A percentile compares a stretch with the other conserved stretches of the same genome.
These are phyloP conservation scores for Hyaena hyaena DNA, from an alignment of 2,113 vertebrate species.

Conservation along the genomic window DNA sequence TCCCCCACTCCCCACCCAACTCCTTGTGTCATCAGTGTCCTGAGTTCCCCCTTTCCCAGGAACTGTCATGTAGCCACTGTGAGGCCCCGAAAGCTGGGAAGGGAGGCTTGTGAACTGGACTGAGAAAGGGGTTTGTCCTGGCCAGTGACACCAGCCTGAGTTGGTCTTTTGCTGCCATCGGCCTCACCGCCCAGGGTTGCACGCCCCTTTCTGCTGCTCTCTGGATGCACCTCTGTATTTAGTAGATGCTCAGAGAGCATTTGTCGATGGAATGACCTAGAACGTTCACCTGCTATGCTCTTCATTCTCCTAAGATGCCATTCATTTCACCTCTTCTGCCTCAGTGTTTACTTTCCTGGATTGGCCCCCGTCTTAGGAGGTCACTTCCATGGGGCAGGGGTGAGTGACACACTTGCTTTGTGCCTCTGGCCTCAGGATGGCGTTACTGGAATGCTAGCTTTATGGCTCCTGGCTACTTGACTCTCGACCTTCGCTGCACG, in stretches of 20 bases:
- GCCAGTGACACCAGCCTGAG: neutral
- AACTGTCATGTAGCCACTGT: neutral
- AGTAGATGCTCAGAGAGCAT: neutral
- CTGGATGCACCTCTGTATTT: neutral
- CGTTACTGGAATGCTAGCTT: neutral
- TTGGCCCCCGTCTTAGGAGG: neutral
- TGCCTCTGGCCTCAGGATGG: neutral
- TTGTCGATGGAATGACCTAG: neutral
- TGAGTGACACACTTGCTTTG: neutral
- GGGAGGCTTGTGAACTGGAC: neutral
- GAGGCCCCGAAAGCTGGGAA: neutral
- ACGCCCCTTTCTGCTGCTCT: neutral
- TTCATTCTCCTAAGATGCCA: neutral
- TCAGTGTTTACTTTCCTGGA: neutral
- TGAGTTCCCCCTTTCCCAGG: neutral
- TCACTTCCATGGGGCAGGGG: neutral
- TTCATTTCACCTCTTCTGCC: neutral
- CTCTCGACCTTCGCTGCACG: neutral
- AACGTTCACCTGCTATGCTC: neutral
- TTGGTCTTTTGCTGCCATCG: neutral
- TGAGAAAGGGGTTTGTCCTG: neutral
- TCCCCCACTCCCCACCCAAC: neutral
- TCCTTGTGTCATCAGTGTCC: accelerated
- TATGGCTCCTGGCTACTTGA: neutral
- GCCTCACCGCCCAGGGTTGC: too few species aligned